Conservation (phyloP, 2,797 vertebrate species). For the Pipistrellus pygmaeus region DNA sequence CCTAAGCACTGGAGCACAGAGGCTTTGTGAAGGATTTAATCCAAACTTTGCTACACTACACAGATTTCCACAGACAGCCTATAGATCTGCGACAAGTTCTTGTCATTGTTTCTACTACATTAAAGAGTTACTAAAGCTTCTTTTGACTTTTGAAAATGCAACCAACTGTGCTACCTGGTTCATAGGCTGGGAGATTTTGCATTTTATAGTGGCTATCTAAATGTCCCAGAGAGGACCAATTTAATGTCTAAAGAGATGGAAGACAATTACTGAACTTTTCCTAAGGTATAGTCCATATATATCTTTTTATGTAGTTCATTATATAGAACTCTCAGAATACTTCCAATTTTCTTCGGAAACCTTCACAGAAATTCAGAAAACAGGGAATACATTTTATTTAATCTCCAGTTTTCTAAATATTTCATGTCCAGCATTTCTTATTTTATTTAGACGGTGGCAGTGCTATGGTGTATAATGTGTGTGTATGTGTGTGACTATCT, state of each 20-base stretch:
- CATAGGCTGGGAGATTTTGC: neutral
- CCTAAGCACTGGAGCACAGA: neutral
- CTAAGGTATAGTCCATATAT: neutral
- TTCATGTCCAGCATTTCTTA: neutral
- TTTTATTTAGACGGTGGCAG: neutral
- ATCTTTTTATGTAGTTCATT: neutral
- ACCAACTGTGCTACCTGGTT: neutral
- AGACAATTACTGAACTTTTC: neutral
- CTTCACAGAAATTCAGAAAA: neutral
- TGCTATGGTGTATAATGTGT: neutral
- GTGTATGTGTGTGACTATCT: neutral
- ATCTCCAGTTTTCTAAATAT: slow-evolving; percentile 3
- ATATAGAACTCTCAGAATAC: neutral
- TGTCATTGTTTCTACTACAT: neutral
- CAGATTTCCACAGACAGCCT: neutral
- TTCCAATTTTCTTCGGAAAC: neutral
- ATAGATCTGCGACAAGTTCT: neutral
- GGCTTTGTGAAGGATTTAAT: neutral
- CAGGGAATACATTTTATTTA: neutral
- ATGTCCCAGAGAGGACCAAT: neutral
- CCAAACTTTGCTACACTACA: neutral
- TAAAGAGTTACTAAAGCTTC: neutral
- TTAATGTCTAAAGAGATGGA: neutral
- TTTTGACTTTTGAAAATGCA: slow-evolving; percentile 11
- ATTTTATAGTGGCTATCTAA: neutral